Conservation (phyloP, 2,888 invertebrate species). For the Rhagonycha fulva region DNA sequence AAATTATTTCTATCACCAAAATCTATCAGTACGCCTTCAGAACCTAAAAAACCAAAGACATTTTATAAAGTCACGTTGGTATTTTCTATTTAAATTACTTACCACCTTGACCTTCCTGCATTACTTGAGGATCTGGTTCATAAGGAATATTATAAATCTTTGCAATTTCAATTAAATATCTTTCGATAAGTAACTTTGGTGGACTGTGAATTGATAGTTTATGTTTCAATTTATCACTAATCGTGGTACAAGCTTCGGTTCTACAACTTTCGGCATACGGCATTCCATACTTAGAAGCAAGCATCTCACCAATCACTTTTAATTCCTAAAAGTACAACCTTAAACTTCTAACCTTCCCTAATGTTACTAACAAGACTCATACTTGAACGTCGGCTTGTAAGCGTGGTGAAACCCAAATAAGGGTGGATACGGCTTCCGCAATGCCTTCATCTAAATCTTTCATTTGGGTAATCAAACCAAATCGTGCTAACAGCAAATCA, state of each 20-base stretch:
- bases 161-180: slow-evolving; percentile 94
- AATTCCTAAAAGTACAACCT: slow-evolving; percentile 58
- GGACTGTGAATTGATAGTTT: slow-evolving; percentile 95
- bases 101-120: slow-evolving; percentile 69
- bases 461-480: slow-evolving; percentile 96
- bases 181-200: slow-evolving; percentile 92
- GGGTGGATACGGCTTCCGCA: slow-evolving; percentile 91
- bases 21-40: slow-evolving; percentile 73
- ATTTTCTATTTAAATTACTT: neutral
- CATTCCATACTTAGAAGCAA: slow-evolving; percentile 91
- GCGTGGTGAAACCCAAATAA: slow-evolving; percentile 97
- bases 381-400: slow-evolving; percentile 83
- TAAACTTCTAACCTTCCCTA: neutral
- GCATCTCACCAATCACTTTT: slow-evolving; percentile 83
- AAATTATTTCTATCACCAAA: slow-evolving; percentile 66
- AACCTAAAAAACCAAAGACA: slow-evolving; percentile 29
- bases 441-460: slow-evolving; percentile 95
- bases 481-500: slow-evolving; percentile 92
- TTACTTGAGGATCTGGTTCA: slow-evolving; percentile 91
- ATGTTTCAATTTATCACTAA: slow-evolving; percentile 89
- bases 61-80: neutral
- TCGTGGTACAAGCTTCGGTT: slow-evolving; percentile 77
- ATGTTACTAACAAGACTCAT: slow-evolving; percentile 7
- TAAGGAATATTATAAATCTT: slow-evolving; percentile 94
- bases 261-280: slow-evolving; percentile 89